Conservation (phyloP, 2,113 vertebrate genomes). For the Osmerus mordax region DNA sequence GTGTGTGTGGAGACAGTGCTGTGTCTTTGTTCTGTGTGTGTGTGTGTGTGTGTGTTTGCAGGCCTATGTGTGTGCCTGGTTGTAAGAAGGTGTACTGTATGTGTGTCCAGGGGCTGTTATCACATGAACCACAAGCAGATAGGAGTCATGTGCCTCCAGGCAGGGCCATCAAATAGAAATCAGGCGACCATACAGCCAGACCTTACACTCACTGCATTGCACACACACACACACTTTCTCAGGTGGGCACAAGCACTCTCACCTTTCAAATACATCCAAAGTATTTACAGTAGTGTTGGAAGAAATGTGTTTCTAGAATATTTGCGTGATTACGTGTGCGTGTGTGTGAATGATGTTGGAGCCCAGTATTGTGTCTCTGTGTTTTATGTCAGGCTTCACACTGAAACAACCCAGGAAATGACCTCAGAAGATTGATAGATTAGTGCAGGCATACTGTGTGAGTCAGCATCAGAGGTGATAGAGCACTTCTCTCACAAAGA, state of each 20-base stretch:
- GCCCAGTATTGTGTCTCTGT: not conserved
- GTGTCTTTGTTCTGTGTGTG: not conserved
- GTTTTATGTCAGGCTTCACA: not conserved
- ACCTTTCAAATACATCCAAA: not conserved
- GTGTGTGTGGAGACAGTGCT: not conserved
- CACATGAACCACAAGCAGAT: constrained; percentile 25
- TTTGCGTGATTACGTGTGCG: constrained; percentile 5
- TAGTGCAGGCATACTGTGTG: not conserved
- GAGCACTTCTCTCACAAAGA: no score
- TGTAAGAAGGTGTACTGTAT: not conserved
- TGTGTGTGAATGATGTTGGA: not conserved
- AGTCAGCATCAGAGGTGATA: not conserved
- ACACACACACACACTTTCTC: constrained; percentile 7
- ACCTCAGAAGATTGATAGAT: not conserved
- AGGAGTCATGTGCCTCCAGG: constrained; percentile 21
- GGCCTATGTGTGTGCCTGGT: not conserved
- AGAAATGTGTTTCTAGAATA: not conserved
- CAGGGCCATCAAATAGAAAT: not conserved
- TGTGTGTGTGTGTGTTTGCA: not conserved
- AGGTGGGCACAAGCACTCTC: not conserved
- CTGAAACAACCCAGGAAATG: not conserved
- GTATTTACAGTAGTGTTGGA: not conserved
- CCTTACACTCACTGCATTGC: not conserved
- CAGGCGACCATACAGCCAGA: not conserved
- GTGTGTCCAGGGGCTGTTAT: constrained; percentile 30